phyloP scores from a whole-genome alignment of 2,113 vertebrate species.

The Dasyprocta punctata region DNA sequence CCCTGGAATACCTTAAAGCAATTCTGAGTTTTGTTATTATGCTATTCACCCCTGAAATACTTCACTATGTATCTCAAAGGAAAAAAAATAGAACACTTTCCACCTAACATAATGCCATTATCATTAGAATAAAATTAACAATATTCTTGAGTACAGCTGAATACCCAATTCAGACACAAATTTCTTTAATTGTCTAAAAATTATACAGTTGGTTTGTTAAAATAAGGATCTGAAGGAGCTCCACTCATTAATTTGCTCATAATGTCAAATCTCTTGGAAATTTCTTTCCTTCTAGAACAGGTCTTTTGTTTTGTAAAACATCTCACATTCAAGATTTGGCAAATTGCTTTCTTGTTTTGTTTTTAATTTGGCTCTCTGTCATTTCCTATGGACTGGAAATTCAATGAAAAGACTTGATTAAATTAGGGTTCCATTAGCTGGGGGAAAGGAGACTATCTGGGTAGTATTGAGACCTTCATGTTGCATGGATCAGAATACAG shows the following conservation, averaged over 20 bases:
- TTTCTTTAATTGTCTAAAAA: neutral
- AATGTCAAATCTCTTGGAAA: neutral
- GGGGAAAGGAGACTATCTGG: neutral
- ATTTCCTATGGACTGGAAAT: neutral
- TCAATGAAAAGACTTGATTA: neutral
- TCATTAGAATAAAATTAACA: neutral
- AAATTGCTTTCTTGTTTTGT: neutral
- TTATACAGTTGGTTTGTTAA: neutral
- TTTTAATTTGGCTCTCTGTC: neutral
- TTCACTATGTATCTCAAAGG: neutral
- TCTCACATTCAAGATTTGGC: neutral
- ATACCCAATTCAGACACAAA: neutral
- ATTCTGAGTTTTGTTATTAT: neutral
- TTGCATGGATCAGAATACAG: neutral
- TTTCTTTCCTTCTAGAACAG: slow-evolving; percentile 2
- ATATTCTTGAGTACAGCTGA: neutral
- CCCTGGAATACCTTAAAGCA: neutral
- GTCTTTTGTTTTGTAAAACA: neutral
- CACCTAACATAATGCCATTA: neutral
- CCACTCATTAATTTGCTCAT: neutral
- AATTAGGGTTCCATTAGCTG: neutral
- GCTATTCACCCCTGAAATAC: neutral
- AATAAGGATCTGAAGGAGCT: neutral
- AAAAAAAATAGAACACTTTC: neutral
- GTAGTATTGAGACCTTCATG: neutral